Evolutionary conservation across 2,113 vertebrate genomes (phyloP), one percentile per base, ranked within the genome.

Genomic region (Scopus umbretta): DNA sequence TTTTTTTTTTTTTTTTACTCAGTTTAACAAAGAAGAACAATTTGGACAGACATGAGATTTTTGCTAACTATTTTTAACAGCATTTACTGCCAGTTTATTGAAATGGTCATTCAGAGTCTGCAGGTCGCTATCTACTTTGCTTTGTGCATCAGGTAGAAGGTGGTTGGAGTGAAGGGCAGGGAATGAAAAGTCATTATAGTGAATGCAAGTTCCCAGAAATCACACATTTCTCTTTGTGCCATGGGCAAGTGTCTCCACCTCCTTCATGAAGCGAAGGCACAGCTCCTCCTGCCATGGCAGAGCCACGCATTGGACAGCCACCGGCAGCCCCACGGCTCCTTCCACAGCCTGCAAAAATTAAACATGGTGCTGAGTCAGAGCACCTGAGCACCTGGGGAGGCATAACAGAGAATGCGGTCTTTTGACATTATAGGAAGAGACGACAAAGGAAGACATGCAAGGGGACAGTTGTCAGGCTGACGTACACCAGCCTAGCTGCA

Each of bases 191-290:
- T 16, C 40, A 13, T 30, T 53, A 7, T 4, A 7, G 8, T 4
- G 11, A 74, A 62, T 49, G 62, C 22, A 42, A 76, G 23, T 59
- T 83, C 38, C 55, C 47, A 67, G 75, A 47, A 84, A 55, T 91
- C 65, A 92, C 32, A 17, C 23, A 6, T 27, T 63, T 74, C 68
- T 85, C 68, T 62, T 80, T 0, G 0, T 16, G 59, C 72, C 7
- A 0, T 2, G 66, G 47, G 88, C 27, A 17, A 93, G 79, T 0
- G 16, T 87, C 74, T 95, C 92, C 66, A 93, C 92, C 74, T 97
- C 95, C 74, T 88, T 91, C 94, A 70, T 36, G 82, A 88, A 80
- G 53, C 21, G 30, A 17, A 97, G 90, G 66, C 96, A 95, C 66
- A 95, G 70, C 85, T 95, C 92, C 49, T 96, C 95, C 81, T 95